Conservation (phyloP, 1,140 invertebrate species). For the Heliconius eleuchia region DNA sequence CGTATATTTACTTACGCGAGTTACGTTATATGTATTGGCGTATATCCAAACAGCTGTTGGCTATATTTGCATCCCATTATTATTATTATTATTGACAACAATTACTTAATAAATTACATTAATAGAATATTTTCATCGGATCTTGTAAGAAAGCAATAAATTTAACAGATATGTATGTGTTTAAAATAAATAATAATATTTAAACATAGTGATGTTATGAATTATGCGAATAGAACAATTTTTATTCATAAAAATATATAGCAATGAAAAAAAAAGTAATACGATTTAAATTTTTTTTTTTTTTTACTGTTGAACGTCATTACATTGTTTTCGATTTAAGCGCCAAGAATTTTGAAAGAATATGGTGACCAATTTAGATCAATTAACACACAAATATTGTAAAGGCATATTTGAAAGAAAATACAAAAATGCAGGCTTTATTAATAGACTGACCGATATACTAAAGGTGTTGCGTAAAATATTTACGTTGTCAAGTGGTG, state of each 20-base stretch:
- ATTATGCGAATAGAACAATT: no score
- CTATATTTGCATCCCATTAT: conserved; percentile 14
- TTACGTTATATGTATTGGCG: conserved; percentile 3
- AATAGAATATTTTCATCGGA: background rate
- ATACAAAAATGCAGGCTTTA: background rate
- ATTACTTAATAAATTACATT: conserved; percentile 6
- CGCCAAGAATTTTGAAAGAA: background rate
- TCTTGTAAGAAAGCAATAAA: no score
- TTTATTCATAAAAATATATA: no score
- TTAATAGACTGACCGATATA: background rate
- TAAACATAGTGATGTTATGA: background rate
- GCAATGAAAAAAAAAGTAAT: no score
- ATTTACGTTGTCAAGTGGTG: conserved; percentile 29
- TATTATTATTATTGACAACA: conserved; percentile 4
- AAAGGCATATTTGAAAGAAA: background rate
- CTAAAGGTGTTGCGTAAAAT: conserved; percentile 24
- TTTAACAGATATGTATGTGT: background rate
- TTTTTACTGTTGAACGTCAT: background rate
- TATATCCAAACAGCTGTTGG: conserved; percentile 19
- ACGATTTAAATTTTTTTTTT: background rate
- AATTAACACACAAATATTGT: background rate
- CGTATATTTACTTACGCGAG: conserved; percentile 12
- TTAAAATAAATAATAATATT: background rate
- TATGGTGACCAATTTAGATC: background rate
- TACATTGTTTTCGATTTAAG: background rate